Percentiles rank a stretch among this genome's conserved stretches.
Evolutionary conservation across 2,113 vertebrate species (phyloP).

Genomic region (Scortum barcoo): DNA sequence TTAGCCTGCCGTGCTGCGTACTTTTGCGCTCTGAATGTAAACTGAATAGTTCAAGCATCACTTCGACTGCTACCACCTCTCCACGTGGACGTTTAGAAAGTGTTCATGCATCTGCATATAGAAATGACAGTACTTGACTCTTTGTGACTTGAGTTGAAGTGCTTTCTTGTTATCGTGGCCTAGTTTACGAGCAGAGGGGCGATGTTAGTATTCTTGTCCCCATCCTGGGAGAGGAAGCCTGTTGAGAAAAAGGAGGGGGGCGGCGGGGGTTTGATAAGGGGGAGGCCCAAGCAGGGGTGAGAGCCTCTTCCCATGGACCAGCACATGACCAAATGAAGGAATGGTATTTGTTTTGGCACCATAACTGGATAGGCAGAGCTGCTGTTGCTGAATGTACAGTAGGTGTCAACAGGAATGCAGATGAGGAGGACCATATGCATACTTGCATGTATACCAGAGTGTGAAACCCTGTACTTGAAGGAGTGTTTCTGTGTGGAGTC

Average conservation of each 20-base stretch:
- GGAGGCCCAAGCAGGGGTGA: conserved; percentile 29
- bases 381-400: conserved; percentile 57
- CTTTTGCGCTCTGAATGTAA: conserved; percentile 9
- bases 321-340: conserved; percentile 78
- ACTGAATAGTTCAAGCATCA: conserved; percentile 5
- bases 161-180: conserved; percentile 59
- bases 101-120: conserved; percentile 8
- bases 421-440: conserved; percentile 52
- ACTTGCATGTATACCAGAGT: conserved; percentile 51
- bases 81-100: conserved; percentile 12
- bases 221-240: conserved; percentile 65
- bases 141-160: conserved; percentile 35
- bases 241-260: conserved; percentile 25
- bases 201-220: conserved; percentile 79
- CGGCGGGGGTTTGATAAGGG: too few species aligned
- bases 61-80: conserved; percentile 12
- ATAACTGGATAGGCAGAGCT: conserved; percentile 61
- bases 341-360: conserved; percentile 69
- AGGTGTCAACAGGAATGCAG: conserved; percentile 73
- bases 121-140: conserved; percentile 26
- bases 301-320: conserved; percentile 53
- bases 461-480: conserved; percentile 41
- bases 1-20: not conserved
- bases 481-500: conserved; percentile 59
- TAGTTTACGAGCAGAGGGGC: conserved; percentile 53